Evolutionary conservation across 2,888 invertebrate genomes (phyloP), one percentile per base, ranked within the genome.

Genomic region (Taenaris catops): DNA sequence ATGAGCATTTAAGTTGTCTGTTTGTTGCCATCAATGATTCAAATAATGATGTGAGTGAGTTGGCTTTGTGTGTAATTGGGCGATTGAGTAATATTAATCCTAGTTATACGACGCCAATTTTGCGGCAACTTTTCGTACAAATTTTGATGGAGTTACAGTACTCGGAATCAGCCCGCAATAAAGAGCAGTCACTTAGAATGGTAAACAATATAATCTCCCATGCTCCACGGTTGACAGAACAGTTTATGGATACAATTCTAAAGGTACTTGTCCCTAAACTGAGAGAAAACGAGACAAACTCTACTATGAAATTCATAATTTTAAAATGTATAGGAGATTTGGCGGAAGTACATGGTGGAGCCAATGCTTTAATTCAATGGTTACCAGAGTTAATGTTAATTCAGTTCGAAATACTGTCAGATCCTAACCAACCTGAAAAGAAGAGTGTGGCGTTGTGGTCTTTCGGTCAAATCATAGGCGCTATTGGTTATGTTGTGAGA

Each of bases 21-120:
- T 97, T 98, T 70, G 93, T 98, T 10, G 96, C 97, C 0, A 89
- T 99, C 53, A 97, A 99, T 71, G 99, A 99, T 70, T 99, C 99
- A 63, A 94, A 95, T 44, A 95, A 95, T 63, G 97, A 98, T 69
- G 97, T 99, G 26, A 90, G 98, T 18, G 98, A 98, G 73, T 84
- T 97, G 23, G 96, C 98, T 0, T 91, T 98, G 29, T 95, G 96
- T 49, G 96, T 96, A 0, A 94, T 98, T 27, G 98, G 98, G 0
- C 87, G 98, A 44, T 80, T 99, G 38, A 97, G 97, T 55, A 92
- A 93, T 28, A 92, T 97, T 73, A 99, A 99, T 86, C 99, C 99
- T 0, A 98, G 99, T 1, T 98, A 98, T 64, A 96, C 99, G 1
- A 96, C 98, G 91, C 99, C 99, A 0, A 95, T 96, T 16, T 87